Evolutionary conservation across 1,140 invertebrate species (phyloP), one percentile per base, ranked within the genome.

Genomic region (Trialeurodes vaporariorum): DNA sequence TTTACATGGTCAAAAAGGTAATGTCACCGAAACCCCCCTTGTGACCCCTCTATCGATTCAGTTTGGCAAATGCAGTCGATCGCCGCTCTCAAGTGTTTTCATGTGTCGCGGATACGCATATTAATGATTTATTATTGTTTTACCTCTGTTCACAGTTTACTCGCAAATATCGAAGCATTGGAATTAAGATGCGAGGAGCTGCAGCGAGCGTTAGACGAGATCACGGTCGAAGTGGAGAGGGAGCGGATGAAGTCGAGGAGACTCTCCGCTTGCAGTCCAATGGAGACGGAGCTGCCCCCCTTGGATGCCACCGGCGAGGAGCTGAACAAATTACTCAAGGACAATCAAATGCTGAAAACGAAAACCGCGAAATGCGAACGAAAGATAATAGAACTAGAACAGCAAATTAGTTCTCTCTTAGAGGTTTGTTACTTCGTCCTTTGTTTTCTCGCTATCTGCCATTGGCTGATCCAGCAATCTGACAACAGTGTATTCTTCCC

Each of bases 171-270:
- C 64, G 91, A 93, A 75, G 83, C 82, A 61, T 79, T 93, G 67
- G 92, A 94, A 76, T 75, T 79, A n/a, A 87, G 86, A 74, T 87
- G 86, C 72, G 90, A 94, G 71, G 91, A 94, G 71, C 79, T 93
- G 59, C 89, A 90, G 72, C 86, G 87, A 73, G 85, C 85, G 75
- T 79, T 90, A 67, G 87, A 93, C 68, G 87, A 92, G 71, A 76
- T 88, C 17, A 25, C 61, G 9, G 71, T 71, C 23, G 68, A 62
- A 66, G 67, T 17, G 63, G 72, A 66, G 70, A 74, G 68, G 1
- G 69, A 26, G 62, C 65, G 22, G 67, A 49, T 49, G 5, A 49
- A 49, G 17, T 49, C 34, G 5, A 49, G 17, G 34, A 49, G 34
- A 49, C 34, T 49, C 5, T 49, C 34, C 17, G 34, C 34, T 49